Evolutionary conservation across 2,888 invertebrate species (phyloP).

Genomic region (Daptonema setosum): DNA sequence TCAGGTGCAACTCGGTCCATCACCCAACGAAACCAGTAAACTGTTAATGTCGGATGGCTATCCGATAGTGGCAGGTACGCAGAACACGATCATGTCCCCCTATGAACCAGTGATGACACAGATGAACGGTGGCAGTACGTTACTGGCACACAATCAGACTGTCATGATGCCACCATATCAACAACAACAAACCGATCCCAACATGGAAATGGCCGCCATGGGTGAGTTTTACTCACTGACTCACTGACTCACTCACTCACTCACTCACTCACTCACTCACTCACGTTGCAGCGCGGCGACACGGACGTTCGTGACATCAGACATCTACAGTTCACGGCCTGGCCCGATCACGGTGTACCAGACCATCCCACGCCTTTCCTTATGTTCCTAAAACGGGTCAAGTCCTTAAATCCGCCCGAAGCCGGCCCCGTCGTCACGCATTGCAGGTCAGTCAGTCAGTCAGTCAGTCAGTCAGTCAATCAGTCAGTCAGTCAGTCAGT

Average conservation of each 20-base stretch:
- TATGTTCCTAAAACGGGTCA: slow-evolving; percentile 79
- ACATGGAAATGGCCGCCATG: too few species aligned
- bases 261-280: background rate
- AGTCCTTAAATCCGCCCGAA: slow-evolving; percentile 66
- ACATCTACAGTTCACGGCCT: slow-evolving; percentile 93
- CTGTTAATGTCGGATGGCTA: slow-evolving; percentile 12
- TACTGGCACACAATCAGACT: slow-evolving; percentile 63
- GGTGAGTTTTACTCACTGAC: background rate
- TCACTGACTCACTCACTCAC: background rate
- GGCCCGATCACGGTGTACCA: slow-evolving; percentile 97
- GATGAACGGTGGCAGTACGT: slow-evolving; percentile 44
- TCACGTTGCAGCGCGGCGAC: slow-evolving; percentile 13
- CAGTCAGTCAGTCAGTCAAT: too few species aligned
- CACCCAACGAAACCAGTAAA: slow-evolving; percentile 20
- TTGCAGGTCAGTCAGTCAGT: slow-evolving; percentile 48
- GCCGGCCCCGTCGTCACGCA: slow-evolving; percentile 84
- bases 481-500: too few species aligned
- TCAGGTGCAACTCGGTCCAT: slow-evolving; percentile 1
- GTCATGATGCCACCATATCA: too few species aligned
- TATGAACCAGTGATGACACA: background rate
- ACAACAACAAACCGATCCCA: too few species aligned
- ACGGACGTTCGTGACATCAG: slow-evolving; percentile 71
- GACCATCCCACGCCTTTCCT: slow-evolving; percentile 95
- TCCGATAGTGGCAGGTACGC: background rate
- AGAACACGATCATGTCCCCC: background rate